Conservation (phyloP, 2,888 invertebrate genomes). For the Cinara cedri region DNA sequence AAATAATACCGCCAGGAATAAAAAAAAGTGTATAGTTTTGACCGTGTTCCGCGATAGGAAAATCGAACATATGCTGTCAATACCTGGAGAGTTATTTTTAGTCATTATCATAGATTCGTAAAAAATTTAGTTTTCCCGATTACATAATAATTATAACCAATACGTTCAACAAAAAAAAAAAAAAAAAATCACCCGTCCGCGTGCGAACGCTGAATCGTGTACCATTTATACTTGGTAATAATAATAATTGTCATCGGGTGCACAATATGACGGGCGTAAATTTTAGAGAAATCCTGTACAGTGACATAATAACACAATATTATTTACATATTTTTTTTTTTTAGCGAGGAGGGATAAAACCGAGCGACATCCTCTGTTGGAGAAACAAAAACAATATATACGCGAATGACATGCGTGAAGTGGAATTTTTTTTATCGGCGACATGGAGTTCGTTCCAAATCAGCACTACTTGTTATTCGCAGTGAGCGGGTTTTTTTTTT, state of each 20-base stretch:
- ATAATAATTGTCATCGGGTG: neutral
- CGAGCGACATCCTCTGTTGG: neutral
- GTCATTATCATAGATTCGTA: too few species aligned
- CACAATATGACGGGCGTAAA: neutral
- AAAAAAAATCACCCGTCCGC: neutral
- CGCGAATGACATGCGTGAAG: neutral
- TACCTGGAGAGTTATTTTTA: too few species aligned
- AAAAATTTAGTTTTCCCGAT: too few species aligned
- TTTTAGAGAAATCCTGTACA: slow-evolving; percentile 18
- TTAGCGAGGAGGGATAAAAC: neutral
- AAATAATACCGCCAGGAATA: too few species aligned
- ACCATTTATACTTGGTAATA: neutral
- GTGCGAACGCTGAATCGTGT: neutral
- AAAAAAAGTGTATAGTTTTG: too few species aligned
- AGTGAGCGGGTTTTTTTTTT: neutral
- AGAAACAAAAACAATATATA: slow-evolving; percentile 10
- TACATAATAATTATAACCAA: too few species aligned
- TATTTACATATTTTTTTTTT: slow-evolving; percentile 17
- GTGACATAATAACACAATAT: neutral
- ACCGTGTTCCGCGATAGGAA: too few species aligned
- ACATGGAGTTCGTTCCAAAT: too few species aligned
- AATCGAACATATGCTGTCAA: too few species aligned
- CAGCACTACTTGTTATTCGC: too few species aligned
- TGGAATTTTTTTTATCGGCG: neutral
- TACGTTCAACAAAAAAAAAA: neutral